Conservation (phyloP, 2,797 vertebrate genomes). For the Masticophis lateralis region DNA sequence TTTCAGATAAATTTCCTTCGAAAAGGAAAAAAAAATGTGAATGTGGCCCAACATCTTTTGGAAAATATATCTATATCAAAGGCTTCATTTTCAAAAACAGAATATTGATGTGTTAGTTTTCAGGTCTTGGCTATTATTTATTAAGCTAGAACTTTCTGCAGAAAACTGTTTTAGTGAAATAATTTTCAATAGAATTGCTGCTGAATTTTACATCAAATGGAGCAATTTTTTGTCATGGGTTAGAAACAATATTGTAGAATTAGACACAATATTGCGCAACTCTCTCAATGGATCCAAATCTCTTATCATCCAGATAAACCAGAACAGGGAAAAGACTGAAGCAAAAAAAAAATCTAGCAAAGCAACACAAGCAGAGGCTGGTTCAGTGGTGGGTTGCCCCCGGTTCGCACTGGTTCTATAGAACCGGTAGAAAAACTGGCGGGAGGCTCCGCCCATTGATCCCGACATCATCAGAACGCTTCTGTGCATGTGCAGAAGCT, state of each 20-base stretch:
- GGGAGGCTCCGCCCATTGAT: no score
- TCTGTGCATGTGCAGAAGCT: no score
- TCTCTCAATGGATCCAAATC: conserved; percentile 46
- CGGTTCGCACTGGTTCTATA: no score
- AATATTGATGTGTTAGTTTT: conserved; percentile 23
- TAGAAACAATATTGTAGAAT: conserved; percentile 56
- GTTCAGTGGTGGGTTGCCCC: no score
- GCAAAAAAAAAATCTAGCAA: conserved; percentile 25
- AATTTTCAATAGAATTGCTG: conserved; percentile 55
- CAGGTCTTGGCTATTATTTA: conserved; percentile 34
- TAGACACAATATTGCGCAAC: conserved; percentile 59
- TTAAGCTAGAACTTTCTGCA: conserved; percentile 32
- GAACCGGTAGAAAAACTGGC: no score
- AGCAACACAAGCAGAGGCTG: neutral
- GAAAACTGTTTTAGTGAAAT: conserved; percentile 46
- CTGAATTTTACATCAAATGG: conserved; percentile 57
- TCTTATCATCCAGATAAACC: conserved; percentile 50
- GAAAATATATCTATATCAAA: conserved; percentile 24
- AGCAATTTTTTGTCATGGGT: conserved; percentile 61
- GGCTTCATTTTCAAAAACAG: conserved; percentile 11
- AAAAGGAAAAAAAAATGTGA: conserved; percentile 21
- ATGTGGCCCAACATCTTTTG: conserved; percentile 33
- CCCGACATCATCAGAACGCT: no score
- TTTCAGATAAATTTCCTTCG: conserved; percentile 57
- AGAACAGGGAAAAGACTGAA: conserved; percentile 55